Evolutionary conservation across 2,797 vertebrate species (phyloP).

Genomic region (Somateria mollissima): DNA sequence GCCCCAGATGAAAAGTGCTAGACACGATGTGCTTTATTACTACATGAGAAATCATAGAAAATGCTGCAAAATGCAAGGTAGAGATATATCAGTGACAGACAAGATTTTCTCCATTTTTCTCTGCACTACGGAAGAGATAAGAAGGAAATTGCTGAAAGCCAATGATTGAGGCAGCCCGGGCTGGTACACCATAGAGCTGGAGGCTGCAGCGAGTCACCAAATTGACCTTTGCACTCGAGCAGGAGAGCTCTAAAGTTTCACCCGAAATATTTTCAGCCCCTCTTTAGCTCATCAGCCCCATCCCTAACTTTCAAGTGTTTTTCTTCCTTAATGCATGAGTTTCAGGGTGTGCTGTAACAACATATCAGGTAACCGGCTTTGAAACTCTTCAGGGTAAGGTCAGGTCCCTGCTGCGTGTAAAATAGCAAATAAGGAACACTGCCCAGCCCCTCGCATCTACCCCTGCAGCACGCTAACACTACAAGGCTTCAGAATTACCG

Average conservation of each 20-base stretch:
- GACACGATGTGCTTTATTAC: background rate
- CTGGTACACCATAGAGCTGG: background rate
- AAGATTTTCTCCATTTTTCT: background rate
- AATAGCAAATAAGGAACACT: constrained; percentile 5
- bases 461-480: background rate
- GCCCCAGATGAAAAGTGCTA: background rate
- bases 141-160: background rate
- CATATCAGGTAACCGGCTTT: background rate
- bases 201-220: background rate
- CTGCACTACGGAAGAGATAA: background rate
- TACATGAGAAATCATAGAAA: background rate
- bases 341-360: background rate
- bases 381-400: constrained; percentile 17
- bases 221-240: constrained; percentile 17
- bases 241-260: constrained; percentile 37
- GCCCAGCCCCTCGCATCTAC: background rate
- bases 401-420: background rate
- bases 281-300: background rate
- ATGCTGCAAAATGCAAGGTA: background rate
- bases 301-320: constrained; percentile 30
- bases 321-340: background rate
- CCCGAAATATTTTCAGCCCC: background rate
- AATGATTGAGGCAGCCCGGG: background rate
- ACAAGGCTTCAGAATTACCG: background rate
- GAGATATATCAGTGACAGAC: background rate